Evolutionary conservation across 2,888 invertebrate species (phyloP), one percentile per base, ranked within the genome.

Genomic region (Notocelia uddmanniana): DNA sequence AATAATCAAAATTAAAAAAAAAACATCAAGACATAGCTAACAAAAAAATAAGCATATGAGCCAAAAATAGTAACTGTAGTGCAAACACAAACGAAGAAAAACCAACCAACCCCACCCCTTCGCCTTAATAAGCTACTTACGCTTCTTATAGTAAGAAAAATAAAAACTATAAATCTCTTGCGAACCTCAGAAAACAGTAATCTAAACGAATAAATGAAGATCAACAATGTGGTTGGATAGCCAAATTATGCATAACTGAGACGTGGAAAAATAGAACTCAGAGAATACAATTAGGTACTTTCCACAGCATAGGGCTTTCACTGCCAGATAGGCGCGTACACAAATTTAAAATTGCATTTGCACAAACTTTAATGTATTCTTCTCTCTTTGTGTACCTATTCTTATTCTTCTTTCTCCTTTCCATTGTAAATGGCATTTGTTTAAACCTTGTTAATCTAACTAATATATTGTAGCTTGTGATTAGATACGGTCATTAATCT

Each of bases 231-330:
- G 62, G 62, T 18, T 50, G 15, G 62, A 50, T 34, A 48, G 45
- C 45, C 41, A 50, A 63, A 52, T 63, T 63, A 34, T 50, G 31
- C 34, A 37, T 63, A 57, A 57, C 50, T 58, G 18, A 21, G 70
- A 70, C 50, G 64, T 59, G 50, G 52, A 64, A 66, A 64, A 57
- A 66, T 66, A 59, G 59, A 66, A 54, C 58, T 41, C 18, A n/a
- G 57, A 31, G 31, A 64, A 59, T 66, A 58, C 64, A 59, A 59
- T 70, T 70, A n/a, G n/a, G n/a, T n/a, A 64, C 57, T 64, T 58
- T 45, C 21, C 63, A 26, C 64, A 50, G 50, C 58, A 69, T 57
- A 48, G 26, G 69, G 70, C 64, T 52, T 41, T 64, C 69, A 15
- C 48, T 66, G 41, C 41, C 21, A 58, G n/a, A 23, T n/a, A 55